Evolutionary conservation across 2,113 vertebrate genomes (phyloP).

Genomic region (Crypturellus undulatus): DNA sequence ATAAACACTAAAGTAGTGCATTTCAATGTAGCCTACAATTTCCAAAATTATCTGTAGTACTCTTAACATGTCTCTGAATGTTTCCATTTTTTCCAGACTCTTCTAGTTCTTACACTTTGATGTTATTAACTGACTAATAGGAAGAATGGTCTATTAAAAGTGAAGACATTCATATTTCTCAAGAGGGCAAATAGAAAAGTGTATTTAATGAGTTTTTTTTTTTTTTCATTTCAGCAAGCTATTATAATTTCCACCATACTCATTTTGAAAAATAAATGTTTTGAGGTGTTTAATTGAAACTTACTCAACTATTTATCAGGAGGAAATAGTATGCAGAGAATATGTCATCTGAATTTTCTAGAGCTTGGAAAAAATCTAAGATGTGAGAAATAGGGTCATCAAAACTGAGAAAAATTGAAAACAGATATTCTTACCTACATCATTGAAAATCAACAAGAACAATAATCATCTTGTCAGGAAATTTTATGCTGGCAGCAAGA

Average conservation of each 20-base stretch:
- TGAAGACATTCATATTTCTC: not conserved
- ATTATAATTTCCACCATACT: rapidly evolving
- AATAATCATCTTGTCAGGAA: conserved; percentile 2
- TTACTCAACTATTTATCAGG: not conserved
- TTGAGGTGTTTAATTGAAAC: not conserved
- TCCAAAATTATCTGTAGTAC: not conserved
- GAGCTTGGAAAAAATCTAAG: not conserved
- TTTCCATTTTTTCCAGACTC: not conserved
- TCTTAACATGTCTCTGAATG: not conserved
- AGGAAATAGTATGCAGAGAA: not conserved
- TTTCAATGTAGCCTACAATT: not conserved
- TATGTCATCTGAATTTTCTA: not conserved
- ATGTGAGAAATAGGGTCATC: not conserved
- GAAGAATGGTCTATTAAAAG: not conserved
- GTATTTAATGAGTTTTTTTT: not conserved
- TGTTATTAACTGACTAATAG: not conserved
- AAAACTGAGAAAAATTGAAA: not conserved
- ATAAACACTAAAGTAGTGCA: not conserved
- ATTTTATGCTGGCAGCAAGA: not conserved
- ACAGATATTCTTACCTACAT: not conserved
- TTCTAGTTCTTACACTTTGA: not conserved
- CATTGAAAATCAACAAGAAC: not conserved
- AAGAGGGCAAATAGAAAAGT: not conserved
- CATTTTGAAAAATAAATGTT: not conserved
- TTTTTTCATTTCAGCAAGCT: not conserved